Base-by-base conservation (phyloP, 2,797 vertebrate genomes). In the Toxotes lorentzi region DNA sequence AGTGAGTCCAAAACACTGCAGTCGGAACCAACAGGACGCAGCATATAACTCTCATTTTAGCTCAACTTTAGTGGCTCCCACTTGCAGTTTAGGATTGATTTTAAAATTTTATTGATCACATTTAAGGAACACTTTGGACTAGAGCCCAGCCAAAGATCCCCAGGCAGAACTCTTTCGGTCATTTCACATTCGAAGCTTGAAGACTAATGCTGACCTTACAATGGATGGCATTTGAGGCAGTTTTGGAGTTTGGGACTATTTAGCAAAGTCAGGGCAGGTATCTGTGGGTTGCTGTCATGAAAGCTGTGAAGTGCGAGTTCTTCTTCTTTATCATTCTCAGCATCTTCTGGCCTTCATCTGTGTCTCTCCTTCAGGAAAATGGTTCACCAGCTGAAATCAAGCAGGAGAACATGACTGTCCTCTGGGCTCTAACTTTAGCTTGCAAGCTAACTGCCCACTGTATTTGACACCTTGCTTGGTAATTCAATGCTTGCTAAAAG, bases 61-160 rank as follows among this genome's bases (percentile, higher is more conserved):
- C 76, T 79, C 35, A 61, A 66, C 69, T 80, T 83, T 27, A 70
- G 74, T 40, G 58, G 70, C 78, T 70, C 51, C 75, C n/a, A 35
- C 70, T 72, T 60, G 35, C 72, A 76, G 66, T 70, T 78, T 48
- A 66, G 66, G 53, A 83, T 87, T 86, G 59, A 88, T 84, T 86
- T 79, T 43, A 71, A 85, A 89, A 75, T 65, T 51, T 76, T 84
- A 89, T 90, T 71, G 84, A 87, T 90, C 76, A 83, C 70, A 60
- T 81, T 76, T 41, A 78, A 69, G 54, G 48, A 62, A 53, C 45
- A 59, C 54, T 81, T 81, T 88, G 85, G 86, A 76, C 40, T 23
- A 4, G 35, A 34, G 81, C 81, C 88, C 72, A 75, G 82, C 30
- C 58, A 76, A 62, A 84, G 14, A 70, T 78, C 73, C 73, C 40